Percentiles rank a stretch among this genome's conserved stretches.
phyloP scores from a whole-genome alignment of 2,797 vertebrate species.

The Kryptopterus vitreolus region DNA sequence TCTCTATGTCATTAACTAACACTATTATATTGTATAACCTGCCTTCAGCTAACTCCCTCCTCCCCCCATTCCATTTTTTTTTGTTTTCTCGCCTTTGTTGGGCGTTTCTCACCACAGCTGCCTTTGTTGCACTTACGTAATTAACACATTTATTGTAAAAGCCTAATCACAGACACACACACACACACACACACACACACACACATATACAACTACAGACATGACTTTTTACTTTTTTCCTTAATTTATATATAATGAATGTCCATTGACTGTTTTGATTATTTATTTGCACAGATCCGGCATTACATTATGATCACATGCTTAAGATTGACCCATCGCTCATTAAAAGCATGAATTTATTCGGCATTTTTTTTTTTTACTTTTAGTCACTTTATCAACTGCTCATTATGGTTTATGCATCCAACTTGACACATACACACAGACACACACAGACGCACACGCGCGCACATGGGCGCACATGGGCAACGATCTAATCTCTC shows the following conservation, averaged over 20 bases:
- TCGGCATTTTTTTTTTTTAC: background rate
- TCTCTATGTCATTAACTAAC: slow-evolving; percentile 64
- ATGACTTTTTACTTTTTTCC: background rate
- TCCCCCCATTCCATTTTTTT: no score
- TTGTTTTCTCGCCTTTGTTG: slow-evolving; percentile 39
- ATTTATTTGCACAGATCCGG: background rate
- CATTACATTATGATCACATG: no score
- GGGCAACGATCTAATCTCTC: background rate
- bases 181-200: background rate
- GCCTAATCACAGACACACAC: background rate
- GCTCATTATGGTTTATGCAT: slow-evolving; percentile 44
- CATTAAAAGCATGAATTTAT: no score
- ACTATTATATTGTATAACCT: slow-evolving; percentile 64
- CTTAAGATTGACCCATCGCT: no score
- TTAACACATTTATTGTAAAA: slow-evolving; percentile 43
- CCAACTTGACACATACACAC: slow-evolving; percentile 26
- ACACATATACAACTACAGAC: background rate
- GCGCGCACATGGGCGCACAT: slow-evolving; percentile 10
- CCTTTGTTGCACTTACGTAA: slow-evolving; percentile 60
- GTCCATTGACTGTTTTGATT: background rate
- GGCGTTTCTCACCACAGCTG: slow-evolving; percentile 55
- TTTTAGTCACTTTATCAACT: background rate
- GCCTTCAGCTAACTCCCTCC: slow-evolving; percentile 40
- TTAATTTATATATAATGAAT: background rate
- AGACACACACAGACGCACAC: slow-evolving; percentile 14